These are phyloP conservation scores for Euthynnus affinis DNA, from an alignment of 2,797 vertebrate genomes.

Conservation along the genomic window DNA sequence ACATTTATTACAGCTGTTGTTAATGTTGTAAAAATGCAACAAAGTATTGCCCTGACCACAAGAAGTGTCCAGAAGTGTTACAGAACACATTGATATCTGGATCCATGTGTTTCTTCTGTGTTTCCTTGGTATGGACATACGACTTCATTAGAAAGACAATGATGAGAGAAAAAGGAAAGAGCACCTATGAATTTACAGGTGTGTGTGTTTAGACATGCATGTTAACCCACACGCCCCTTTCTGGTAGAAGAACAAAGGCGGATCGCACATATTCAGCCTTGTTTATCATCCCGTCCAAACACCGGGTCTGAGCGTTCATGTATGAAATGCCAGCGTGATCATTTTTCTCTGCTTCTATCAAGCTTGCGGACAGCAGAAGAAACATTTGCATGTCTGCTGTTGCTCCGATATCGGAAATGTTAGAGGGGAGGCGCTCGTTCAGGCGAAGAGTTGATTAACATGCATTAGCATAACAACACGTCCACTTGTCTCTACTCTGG, in stretches of 20 bases:
- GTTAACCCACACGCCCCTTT: conserved; percentile 2
- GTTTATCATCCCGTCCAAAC: conserved; percentile 43
- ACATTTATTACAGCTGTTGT: too few relatives aligned
- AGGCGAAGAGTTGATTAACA: conserved; percentile 48
- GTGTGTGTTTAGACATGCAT: background rate
- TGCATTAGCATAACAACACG: conserved; percentile 57
- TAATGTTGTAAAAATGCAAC: too few relatives aligned
- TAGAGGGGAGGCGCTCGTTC: conserved; percentile 33
- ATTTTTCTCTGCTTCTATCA: conserved; percentile 27
- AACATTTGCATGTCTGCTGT: conserved; percentile 46
- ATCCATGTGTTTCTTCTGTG: too few relatives aligned
- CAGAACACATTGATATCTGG: too few relatives aligned
- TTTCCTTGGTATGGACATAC: too few relatives aligned
- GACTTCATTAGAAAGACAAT: background rate
- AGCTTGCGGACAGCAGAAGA: conserved; percentile 16
- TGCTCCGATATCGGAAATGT: conserved; percentile 33
- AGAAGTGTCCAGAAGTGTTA: too few relatives aligned
- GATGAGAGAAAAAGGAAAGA: background rate
- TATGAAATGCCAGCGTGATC: conserved; percentile 47
- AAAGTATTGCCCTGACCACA: too few relatives aligned
- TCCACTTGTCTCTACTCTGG: conserved; percentile 42
- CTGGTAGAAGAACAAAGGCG: conserved; percentile 5
- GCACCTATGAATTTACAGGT: background rate
- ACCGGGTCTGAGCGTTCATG: conserved; percentile 27
- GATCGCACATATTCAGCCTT: conserved; percentile 15